phyloP scores from a whole-genome alignment of 2,797 vertebrate species.

The Hypotaenidia okinawae region DNA sequence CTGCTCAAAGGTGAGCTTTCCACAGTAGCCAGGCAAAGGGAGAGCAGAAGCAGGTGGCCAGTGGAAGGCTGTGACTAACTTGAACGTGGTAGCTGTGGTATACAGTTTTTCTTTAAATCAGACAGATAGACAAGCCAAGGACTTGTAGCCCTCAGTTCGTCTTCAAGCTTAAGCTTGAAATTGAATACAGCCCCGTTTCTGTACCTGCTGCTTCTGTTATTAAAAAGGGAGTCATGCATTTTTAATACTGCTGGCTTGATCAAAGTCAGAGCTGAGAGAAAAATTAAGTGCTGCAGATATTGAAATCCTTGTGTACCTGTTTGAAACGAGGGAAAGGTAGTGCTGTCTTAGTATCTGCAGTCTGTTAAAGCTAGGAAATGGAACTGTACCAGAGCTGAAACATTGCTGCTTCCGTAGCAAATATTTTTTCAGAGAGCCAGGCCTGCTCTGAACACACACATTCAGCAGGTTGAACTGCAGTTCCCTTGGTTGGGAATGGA shows the following conservation, averaged over 20 bases:
- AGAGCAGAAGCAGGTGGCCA: neutral
- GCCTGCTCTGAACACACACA: neutral
- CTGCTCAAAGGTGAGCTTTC: neutral
- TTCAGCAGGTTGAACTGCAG: neutral
- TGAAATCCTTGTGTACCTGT: neutral
- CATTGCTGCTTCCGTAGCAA: neutral
- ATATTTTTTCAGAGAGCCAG: neutral
- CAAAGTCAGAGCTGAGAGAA: neutral
- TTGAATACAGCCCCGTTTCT: neutral
- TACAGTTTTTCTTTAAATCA: neutral
- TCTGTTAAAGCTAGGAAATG: neutral
- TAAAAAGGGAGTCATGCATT: neutral
- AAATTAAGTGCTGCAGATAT: neutral
- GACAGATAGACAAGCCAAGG: neutral
- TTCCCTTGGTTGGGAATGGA: neutral
- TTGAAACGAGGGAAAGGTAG: neutral
- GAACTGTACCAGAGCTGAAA: neutral
- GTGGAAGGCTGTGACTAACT: neutral
- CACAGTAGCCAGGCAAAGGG: neutral
- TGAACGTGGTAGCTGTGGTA: neutral
- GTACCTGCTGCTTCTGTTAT: neutral
- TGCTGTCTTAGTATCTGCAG: neutral
- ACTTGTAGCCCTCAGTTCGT: neutral
- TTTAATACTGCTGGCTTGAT: neutral
- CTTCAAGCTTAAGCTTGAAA: neutral